Evolutionary conservation across 92 coral and sea anemone species (phyloP), one percentile per base, ranked within the genome.

Genomic region (Montipora capitata): DNA sequence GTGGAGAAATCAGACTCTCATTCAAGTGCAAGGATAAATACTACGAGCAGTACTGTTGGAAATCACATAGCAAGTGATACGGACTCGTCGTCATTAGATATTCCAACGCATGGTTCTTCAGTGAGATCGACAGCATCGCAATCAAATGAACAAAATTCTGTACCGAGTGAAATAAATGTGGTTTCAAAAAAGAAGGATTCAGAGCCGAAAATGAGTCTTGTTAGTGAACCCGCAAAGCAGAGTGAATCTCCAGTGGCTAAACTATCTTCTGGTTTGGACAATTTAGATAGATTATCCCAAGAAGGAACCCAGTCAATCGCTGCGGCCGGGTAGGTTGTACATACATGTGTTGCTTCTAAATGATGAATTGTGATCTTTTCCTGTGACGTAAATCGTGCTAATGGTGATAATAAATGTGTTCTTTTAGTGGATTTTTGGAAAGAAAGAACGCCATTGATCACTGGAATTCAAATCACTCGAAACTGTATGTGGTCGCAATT

Each of bases 1-100:
- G 86, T 75, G 85, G 94, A 93, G 10, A 85, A 35, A 86, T 77
- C 89, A 39, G 96, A 93, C 88, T 82, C 84, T 45, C 79, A 68
- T 72, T 87, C 80, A 11, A 81, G 64, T 18, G 51, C 90, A 65
- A 93, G 68, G 75, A 64, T 12, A 14, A 40, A 18, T 45, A 5
- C 8, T 27, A 11, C 54, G 16, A 85, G 89, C 76, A 85, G 56
- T 56, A 63, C 76, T 66, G 54, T 68, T 49, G 76, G 76, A 12
- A 85, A 85, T 85, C 89, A 85, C 62, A 17, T 76, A 27, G 41
- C 89, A 5, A 77, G 75, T 74, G 89, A 85, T 51, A 62, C 82
- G 18, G 89, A 85, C 67, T 11, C 44, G 10, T 70, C 61, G 12
- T 73, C 54, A 45, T 43, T 54, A 43, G 87, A 83, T 3, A 39